These are phyloP conservation scores for Galemys pyrenaicus DNA, from an alignment of 2,113 vertebrate genomes.

Conservation along the genomic window DNA sequence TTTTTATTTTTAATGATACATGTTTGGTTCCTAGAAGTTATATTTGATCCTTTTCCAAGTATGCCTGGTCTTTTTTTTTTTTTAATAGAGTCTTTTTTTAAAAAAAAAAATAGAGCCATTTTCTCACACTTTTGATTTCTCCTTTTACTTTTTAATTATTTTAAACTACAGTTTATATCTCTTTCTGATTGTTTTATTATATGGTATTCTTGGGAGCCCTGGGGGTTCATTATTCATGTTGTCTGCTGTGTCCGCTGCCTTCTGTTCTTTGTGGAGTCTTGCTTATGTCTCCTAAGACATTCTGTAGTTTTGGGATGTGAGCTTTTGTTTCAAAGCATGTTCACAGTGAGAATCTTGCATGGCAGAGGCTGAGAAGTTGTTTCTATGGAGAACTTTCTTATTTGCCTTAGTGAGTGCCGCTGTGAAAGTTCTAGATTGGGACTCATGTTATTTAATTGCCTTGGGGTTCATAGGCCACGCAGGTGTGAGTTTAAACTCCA, in stretches of 20 bases:
- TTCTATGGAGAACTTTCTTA: not conserved
- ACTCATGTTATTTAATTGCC: not conserved
- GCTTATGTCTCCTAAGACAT: not conserved
- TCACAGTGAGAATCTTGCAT: not conserved
- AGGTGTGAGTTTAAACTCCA: not conserved
- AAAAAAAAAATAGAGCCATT: not conserved
- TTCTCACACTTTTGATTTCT: not conserved
- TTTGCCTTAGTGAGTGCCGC: not conserved
- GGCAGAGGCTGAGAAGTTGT: not conserved
- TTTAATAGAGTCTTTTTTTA: not conserved
- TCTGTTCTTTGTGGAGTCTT: not conserved
- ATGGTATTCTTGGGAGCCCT: not conserved
- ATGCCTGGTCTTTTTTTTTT: not conserved
- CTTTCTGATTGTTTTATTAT: not conserved
- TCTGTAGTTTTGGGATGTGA: not conserved
- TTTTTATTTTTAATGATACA: not conserved
- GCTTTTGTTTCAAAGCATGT: not conserved
- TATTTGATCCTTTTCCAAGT: not conserved
- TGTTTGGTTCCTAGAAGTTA: slow-evolving; percentile 16
- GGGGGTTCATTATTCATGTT: no score
- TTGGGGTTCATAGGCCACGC: not conserved
- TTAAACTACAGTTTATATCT: not conserved
- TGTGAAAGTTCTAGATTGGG: not conserved
- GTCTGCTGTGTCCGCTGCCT: not conserved
- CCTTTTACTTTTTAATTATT: not conserved